phyloP scores from a whole-genome alignment of 2,888 invertebrate genomes.

The Diplolepis rosae region DNA sequence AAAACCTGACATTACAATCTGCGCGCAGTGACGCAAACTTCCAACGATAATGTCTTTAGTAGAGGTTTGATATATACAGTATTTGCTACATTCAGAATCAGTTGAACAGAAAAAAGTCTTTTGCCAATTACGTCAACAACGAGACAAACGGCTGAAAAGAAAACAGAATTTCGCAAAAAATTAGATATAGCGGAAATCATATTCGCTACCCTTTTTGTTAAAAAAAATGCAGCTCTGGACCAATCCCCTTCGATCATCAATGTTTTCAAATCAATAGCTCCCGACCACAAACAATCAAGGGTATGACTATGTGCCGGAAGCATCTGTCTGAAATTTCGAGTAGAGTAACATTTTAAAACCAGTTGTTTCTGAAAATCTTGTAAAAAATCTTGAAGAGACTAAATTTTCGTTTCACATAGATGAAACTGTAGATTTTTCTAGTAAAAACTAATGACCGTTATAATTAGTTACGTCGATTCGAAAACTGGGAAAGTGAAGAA shows the following conservation, averaged over 20 bases:
- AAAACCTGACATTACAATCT: neutral
- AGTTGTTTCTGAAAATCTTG: neutral
- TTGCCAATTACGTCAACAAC: too few relatives aligned
- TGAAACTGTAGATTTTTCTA: conserved; percentile 9
- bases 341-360: neutral
- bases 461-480: neutral
- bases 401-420: neutral
- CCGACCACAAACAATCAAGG: neutral
- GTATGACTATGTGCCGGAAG: neutral
- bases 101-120: too few relatives aligned
- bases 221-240: neutral
- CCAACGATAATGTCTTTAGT: neutral
- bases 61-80: too few relatives aligned
- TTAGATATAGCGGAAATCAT: neutral
- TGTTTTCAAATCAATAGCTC: neutral
- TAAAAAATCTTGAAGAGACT: neutral
- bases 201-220: neutral
- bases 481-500: neutral
- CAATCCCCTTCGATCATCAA: neutral
- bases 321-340: neutral
- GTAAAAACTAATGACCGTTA: neutral
- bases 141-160: too few relatives aligned
- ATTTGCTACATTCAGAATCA: too few relatives aligned
- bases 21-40: neutral
- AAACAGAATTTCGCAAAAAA: too few relatives aligned